Percentiles rank a stretch among this genome's conserved stretches.
These are phyloP conservation scores for Cerastis leucographa DNA, from an alignment of 2,888 invertebrate species.

Conservation along the genomic window DNA sequence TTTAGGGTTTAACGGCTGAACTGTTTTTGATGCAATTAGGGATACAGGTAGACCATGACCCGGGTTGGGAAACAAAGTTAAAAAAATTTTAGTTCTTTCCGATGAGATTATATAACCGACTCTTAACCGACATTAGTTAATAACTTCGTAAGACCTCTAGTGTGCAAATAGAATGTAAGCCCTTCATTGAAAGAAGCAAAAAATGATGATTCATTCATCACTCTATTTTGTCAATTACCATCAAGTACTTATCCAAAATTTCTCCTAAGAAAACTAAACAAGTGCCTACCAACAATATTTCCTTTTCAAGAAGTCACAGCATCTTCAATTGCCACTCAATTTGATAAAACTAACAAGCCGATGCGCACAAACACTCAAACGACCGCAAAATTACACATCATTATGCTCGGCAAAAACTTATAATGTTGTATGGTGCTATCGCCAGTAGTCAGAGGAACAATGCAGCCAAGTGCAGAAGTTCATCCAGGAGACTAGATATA, in stretches of 20 bases:
- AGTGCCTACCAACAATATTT: neutral
- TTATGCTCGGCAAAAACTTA: constrained; percentile 54
- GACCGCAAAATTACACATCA: constrained; percentile 56
- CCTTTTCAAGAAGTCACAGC: neutral
- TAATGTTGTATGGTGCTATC: constrained; percentile 32
- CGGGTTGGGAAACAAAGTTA: neutral
- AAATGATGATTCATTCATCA: neutral
- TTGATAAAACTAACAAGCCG: constrained; percentile 38
- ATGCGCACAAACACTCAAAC: constrained; percentile 41
- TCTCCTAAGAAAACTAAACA: constrained; percentile 15
- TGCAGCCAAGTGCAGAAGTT: constrained; percentile 1
- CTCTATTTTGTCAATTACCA: neutral
- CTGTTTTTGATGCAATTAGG: neutral
- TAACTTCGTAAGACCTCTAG: neutral
- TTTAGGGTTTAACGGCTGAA: neutral
- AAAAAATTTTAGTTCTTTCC: neutral
- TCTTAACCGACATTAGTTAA: neutral
- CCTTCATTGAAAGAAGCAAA: neutral
- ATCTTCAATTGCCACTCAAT: constrained; percentile 27
- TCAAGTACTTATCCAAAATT: constrained; percentile 22
- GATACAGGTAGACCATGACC: neutral
- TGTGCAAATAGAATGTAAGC: neutral
- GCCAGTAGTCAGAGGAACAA: neutral
- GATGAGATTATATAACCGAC: neutral
- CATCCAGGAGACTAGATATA: neutral